Base-by-base conservation (phyloP, 1,140 invertebrate species). In the Coelopa frigida region DNA sequence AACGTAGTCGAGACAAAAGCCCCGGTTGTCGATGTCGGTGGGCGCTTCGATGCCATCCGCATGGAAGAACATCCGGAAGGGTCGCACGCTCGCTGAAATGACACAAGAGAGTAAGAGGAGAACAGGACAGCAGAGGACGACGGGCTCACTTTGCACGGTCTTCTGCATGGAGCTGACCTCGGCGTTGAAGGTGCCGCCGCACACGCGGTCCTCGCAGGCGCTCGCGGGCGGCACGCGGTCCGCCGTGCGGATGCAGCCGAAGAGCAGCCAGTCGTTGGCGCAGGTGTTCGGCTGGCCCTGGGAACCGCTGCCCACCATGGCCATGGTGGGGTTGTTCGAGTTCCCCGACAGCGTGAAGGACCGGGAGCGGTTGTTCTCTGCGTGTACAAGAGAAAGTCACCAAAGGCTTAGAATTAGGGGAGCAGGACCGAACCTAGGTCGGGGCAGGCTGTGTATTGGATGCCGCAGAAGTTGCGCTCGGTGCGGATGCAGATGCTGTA, bases 401-500 rank as follows among this genome's bases (percentile, higher is more conserved):
- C 5, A 24, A 21, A 18, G 36, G 8, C 17, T 37, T 15, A 29
- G 27, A 29, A 40, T 18, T 18, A 32, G 14, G 18, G 11, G 31
- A 14, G 21, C 1, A 39, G 23, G 18, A 46, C 4, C 12, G 32
- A 24, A 45, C 80, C 74, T 57, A 77, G 70, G 57, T 87, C 82
- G 4, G 77, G 61, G 57, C 86, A 89, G 6, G 81, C 75, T 22
- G 80, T 81, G 55, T 90, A 91, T 49, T 88, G 87, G 35, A 93
- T 86, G 2, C 87, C 84, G 55, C 89, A 92, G 61, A 92, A 93
- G 59, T 91, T 92, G 48, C 84, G 78, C 59, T 92, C 89, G 49
- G 82, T 83, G 22, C 89, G 70, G 15, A 92, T 78, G 60, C 89
- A 93, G 39, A 89, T 82, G 44, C 85, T 85, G 64, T 92, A 93